Evolutionary conservation across 2,888 invertebrate genomes (phyloP), one percentile per base, ranked within the genome.

Genomic region (Ditula angustiorana): DNA sequence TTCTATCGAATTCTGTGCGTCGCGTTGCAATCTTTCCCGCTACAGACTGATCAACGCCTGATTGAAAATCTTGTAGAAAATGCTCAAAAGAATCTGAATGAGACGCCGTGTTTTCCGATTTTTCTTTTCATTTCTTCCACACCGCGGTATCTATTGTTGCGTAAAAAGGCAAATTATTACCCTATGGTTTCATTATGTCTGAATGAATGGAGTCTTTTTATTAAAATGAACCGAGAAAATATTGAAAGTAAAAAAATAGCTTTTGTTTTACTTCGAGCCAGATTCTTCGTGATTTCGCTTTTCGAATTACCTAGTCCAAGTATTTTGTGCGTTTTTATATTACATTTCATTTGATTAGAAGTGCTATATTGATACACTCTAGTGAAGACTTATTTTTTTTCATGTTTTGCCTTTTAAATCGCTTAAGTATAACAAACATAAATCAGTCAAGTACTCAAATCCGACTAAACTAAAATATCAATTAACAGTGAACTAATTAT

Each of bases 1-100:
- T 69, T 69, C 67, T 26, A 57, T 56, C 47, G 37, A 35, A 55
- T 47, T 57, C 37, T 56, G 33, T 26, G 60, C 46, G 50, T 55
- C 37, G 23, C 24, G 37, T 37, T 66, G 46, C 52, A 41, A 46
- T 24, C 30, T 59, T 53, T 44, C 49, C 49, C 21, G 44, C 41
- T 49, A 41, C 30, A 30, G 7, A 52, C 2, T 35, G 50, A 57
- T 57, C 35, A n/a, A 46, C 26, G 46, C 26, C 16, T 41, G 41
- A 41, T 41, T 24, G 52, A 5, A 37, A 24, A 46, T 8, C n/a
- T 23, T 35, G 16, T 5, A 5, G 26, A 41, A 61, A 46, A 46
- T 24, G 13, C 16, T 10, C 30, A 21, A 28, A 49, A 23, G 0
- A 28, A 47, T 41, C 46, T 4, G 56, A 62, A 50, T 44, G 24